Base-by-base conservation (phyloP, 2,113 vertebrate genomes). In the Pampusana beccarii region DNA sequence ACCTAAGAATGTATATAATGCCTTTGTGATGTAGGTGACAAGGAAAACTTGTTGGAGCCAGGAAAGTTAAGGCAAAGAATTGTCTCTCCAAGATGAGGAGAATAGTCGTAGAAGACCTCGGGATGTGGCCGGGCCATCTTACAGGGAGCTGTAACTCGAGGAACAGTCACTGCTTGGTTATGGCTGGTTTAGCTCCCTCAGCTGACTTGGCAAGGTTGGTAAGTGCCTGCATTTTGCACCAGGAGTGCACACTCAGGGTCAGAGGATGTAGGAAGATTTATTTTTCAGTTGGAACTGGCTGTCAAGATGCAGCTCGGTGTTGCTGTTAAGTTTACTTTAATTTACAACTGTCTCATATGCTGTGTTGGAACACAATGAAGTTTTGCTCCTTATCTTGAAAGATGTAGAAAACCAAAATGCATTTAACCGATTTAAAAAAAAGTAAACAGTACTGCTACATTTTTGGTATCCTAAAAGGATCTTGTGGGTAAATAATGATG, bases 401-500 rank as follows among this genome's bases (percentile, higher is more conserved):
- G 64, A 82, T 83, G 34, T 91, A 64, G 93, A 91, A 96, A 96
- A 96, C 79, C 90, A 96, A 94, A 96, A 88, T 86, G 75, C 72
- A 19, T 86, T 88, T 80, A 78, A 58, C 25, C 28, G 31, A 60
- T 58, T 38, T 19, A 28, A 33, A 75, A 15, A 25, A 51, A 25
- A 29, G 26, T 19, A 34, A 83, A 66, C 46, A 82, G 64, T 64
- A 86, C 83, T 91, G 72, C 60, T 51, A 34, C 21, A 6, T 64
- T 89, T 92, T 89, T 82, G 2, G 1, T 88, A 89, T 91, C 53
- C 57, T 93, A 29, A 73, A 92, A 92, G 44, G 53, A 64, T 42
- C 21, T 56, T 54, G 36, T 92, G 92, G 65, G 69, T 75, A 87
- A 93, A 91, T 72, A 88, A 69, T 29, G 21, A 48, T 50, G 69